phyloP scores from a whole-genome alignment of 2,797 vertebrate genomes.

The Enteromius trimaculatus region DNA sequence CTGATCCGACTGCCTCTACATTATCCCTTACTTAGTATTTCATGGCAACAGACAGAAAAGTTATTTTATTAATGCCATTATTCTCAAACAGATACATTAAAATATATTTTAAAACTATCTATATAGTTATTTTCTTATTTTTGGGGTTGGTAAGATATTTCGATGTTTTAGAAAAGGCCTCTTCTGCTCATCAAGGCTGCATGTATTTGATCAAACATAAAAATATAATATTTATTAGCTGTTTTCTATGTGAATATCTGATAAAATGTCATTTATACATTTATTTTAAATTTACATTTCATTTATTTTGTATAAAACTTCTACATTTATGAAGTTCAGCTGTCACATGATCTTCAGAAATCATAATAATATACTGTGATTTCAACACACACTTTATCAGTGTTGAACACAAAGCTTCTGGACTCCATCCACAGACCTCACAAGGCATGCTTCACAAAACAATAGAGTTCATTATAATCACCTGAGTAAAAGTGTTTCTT shows the following conservation, averaged over 20 bases:
- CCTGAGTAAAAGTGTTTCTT: not conserved
- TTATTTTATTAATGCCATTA: no score
- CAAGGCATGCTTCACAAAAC: not conserved
- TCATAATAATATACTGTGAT: not conserved
- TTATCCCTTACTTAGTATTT: no score
- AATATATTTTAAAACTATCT: no score
- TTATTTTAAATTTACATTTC: no score
- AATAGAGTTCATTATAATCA: not conserved
- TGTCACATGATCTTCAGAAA: not conserved
- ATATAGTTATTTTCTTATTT: no score
- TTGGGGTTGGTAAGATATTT: not conserved
- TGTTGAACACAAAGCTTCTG: not conserved
- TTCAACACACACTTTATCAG: not conserved
- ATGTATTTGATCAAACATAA: not conserved
- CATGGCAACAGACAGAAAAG: no score
- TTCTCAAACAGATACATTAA: not conserved
- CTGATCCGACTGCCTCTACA: no score
- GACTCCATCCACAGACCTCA: not conserved
- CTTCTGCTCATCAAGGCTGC: not conserved
- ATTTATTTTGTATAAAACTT: no score
- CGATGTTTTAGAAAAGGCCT: not conserved
- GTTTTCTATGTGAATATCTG: not conserved
- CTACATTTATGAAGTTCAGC: no score
- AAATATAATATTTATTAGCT: not conserved
- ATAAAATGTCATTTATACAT: not conserved